Base-by-base conservation (phyloP, 1,140 invertebrate genomes). In the Colletes latitarsis region DNA sequence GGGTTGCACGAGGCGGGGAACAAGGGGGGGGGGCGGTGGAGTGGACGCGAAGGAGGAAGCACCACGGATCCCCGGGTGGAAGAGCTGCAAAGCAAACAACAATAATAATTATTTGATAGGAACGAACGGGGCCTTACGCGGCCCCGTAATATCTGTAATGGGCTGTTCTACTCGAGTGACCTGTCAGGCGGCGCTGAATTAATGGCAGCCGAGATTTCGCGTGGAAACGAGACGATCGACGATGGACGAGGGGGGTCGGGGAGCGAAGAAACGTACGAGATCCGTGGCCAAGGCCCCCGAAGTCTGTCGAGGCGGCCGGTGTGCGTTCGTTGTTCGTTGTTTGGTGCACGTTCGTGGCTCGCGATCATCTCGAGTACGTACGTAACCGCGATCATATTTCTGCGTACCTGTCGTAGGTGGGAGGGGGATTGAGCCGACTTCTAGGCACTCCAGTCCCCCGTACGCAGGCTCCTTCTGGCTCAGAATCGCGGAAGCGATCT, bases 41-140 rank as follows among this genome's bases (percentile, higher is more conserved):
- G 30, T 1, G 30, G 30, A 30, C 30, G 30, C 30, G 73, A 21
- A 74, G 63, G 10, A 76, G 69, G 75, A 72, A 55, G 77, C 58
- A 46, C 69, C 41, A 30, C 52, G 14, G 39, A 73, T 17, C 49
- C 75, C 39, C 52, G 67, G 30, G 70, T 58, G 49, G 53, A 58
- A 62, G 79, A n/a, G 84, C 82, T 80, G 86, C 84, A 92, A 92
- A 92, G 92, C 92, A 93, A 93, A 93, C 91, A 92, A 92, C 91
- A 93, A 92, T 92, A 92, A 93, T 93, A 91, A 93, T 93, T 92
- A 92, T 92, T 91, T 90, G 91, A 92, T 92, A 89, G 89, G 49
- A 55, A 43, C 30, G 60, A 46, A 67, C 49, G 39, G 66, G 57
- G 73, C 69, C 81, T 78, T 88, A 86, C 75, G 76, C 80, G 81